These are phyloP conservation scores for Echinometra lucunter DNA, from an alignment of 53 echinoderm and acorn worm species.

Conservation along the genomic window DNA sequence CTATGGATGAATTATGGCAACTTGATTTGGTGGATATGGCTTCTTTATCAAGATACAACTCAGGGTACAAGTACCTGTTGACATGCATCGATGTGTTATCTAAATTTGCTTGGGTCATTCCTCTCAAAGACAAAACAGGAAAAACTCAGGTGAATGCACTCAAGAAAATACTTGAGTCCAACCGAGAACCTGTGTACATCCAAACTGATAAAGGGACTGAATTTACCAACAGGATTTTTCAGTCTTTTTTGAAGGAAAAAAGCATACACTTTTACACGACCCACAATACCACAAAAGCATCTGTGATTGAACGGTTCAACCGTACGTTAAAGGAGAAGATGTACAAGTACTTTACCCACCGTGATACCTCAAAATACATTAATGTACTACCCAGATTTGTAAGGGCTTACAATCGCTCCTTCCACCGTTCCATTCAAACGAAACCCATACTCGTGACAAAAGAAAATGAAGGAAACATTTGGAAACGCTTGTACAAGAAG, in stretches of 20 bases:
- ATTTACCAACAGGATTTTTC: constrained; percentile 74
- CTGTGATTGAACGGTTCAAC: constrained; percentile 72
- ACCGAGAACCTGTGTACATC: constrained; percentile 49
- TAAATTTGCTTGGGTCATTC: constrained; percentile 72
- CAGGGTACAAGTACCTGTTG: constrained; percentile 56
- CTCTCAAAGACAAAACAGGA: constrained; percentile 67
- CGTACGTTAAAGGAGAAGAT: constrained; percentile 61
- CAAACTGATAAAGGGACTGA: constrained; percentile 67
- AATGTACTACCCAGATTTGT: constrained; percentile 46
- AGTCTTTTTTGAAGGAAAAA: constrained; percentile 42
- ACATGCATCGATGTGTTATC: constrained; percentile 82
- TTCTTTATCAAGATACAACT: constrained; percentile 48
- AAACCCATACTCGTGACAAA: constrained; percentile 72
- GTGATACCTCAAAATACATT: constrained; percentile 55
- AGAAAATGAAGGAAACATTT: constrained; percentile 70
- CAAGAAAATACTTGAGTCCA: constrained; percentile 48
- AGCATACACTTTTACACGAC: constrained; percentile 74
- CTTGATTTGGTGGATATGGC: constrained; percentile 74
- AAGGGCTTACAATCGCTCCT: constrained; percentile 66
- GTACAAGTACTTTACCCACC: constrained; percentile 71
- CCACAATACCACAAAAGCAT: constrained; percentile 73
- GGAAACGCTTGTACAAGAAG: constrained; percentile 51
- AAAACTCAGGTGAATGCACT: constrained; percentile 49
- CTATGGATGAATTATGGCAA: constrained; percentile 72
- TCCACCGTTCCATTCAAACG: constrained; percentile 75